Evolutionary conservation across 2,113 vertebrate genomes (phyloP).

Genomic region (Myrmecophaga tridactyla): DNA sequence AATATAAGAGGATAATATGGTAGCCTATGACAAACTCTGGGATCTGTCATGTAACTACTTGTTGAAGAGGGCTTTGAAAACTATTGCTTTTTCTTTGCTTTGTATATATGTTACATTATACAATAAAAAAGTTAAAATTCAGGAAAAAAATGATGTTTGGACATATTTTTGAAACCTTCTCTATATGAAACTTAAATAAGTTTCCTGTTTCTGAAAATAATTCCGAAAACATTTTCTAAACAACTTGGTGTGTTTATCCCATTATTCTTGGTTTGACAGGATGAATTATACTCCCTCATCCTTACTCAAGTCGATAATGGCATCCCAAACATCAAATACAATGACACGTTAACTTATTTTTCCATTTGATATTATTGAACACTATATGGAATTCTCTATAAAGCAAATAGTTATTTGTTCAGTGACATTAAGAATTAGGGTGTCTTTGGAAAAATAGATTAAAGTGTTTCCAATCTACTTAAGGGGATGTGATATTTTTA

Average conservation of each 20-base stretch:
- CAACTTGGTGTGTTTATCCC: background rate
- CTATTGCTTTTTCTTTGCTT: too few relatives aligned
- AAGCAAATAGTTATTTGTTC: background rate
- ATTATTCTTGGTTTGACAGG: background rate
- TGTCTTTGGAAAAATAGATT: background rate
- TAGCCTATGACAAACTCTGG: too few relatives aligned
- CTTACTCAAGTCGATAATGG: background rate
- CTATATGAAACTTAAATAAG: background rate
- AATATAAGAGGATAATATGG: too few relatives aligned
- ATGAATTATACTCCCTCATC: background rate
- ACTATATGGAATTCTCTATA: background rate
- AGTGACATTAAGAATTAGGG: background rate
- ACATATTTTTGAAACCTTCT: background rate
- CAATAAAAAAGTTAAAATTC: too few relatives aligned
- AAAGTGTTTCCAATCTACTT: background rate
- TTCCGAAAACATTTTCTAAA: background rate
- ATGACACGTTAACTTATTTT: background rate
- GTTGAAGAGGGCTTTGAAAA: too few relatives aligned
- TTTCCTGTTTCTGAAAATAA: background rate
- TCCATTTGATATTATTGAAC: background rate
- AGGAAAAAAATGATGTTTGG: too few relatives aligned
- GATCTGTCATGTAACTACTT: too few relatives aligned
- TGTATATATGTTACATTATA: too few relatives aligned
- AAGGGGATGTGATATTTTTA: background rate
- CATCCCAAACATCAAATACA: background rate